phyloP scores from a whole-genome alignment of 2,113 vertebrate species.

The Oplegnathus fasciatus region DNA sequence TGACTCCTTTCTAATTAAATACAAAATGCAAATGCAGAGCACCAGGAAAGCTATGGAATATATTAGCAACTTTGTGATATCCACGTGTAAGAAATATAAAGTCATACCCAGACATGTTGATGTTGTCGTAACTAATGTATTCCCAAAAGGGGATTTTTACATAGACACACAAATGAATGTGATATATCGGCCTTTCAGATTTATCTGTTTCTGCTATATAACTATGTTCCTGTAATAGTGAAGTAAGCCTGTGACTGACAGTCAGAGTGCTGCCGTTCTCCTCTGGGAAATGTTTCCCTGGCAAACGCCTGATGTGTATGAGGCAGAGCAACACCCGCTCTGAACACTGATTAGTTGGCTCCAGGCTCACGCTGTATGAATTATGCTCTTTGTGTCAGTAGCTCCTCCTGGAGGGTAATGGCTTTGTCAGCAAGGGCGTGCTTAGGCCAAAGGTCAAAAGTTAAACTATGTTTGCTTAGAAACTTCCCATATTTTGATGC shows the following conservation, averaged over 20 bases:
- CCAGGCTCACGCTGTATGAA: constrained; percentile 70
- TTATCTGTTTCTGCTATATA: constrained; percentile 22
- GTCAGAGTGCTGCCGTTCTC: constrained; percentile 44
- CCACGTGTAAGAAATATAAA: constrained; percentile 30
- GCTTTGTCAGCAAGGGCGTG: constrained; percentile 34
- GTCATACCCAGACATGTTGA: neutral
- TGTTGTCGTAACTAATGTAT: constrained; percentile 36
- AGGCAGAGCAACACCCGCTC: constrained; percentile 62
- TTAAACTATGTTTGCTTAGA: constrained; percentile 20
- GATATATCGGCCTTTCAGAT: constrained; percentile 37
- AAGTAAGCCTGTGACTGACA: constrained; percentile 65
- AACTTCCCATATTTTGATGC: neutral
- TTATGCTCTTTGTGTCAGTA: constrained; percentile 79
- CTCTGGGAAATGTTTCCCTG: constrained; percentile 69
- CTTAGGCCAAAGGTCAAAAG: constrained; percentile 68
- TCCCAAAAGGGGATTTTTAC: constrained; percentile 23
- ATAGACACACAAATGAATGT: constrained; percentile 51
- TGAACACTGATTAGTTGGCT: constrained; percentile 78
- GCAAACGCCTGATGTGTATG: constrained; percentile 50
- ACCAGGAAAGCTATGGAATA: constrained; percentile 55
- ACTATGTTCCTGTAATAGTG: constrained; percentile 32
- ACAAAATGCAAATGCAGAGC: constrained; percentile 64
- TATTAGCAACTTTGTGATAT: constrained; percentile 33
- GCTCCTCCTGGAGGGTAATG: constrained; percentile 53
- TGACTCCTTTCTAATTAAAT: constrained; percentile 73